Evolutionary conservation across 2,888 invertebrate genomes (phyloP), one percentile per base, ranked within the genome.

Genomic region (Agriopis marginaria): DNA sequence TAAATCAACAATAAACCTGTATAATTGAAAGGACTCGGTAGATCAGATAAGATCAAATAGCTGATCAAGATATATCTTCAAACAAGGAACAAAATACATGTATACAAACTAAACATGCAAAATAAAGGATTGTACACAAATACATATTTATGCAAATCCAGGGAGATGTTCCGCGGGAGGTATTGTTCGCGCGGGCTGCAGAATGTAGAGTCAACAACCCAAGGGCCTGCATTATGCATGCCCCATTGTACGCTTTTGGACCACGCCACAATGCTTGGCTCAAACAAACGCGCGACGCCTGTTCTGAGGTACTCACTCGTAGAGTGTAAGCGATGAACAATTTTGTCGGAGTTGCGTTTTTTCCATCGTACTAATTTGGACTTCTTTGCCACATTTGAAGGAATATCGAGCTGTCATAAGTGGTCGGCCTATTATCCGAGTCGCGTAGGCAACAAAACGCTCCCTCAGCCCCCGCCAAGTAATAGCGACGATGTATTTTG

Each of bases 201-300:
- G 61, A 70, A 32, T 32, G 42, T 42, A 42, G 42, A 42, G 90
- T 90, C 90, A 89, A 86, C 86, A 90, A 90, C 90, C 90, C 80
- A 82, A 84, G 83, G 82, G 73, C 74, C 85, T 90, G 90, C 89
- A 90, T 90, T 87, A 90, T 90, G 89, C 90, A 90, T 89, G 81
- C 68, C 72, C 85, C 83, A 87, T 89, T 89, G 89, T 89, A 80
- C 75, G 77, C 75, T 79, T 78, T 77, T 75, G 78, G 79, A 79
- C 80, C 77, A 78, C 45, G 73, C 71, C 73, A 77, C 77, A 79
- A 79, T 76, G 77, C 58, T 14, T 45, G 58, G 23, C 63, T 65
- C 71, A 58, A 68, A 65, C 68, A 69, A 49, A 49, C 23, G n/a
- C 39, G 55, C 61, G 32, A 45, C 56, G 45, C 32, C 62, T 45